These are phyloP conservation scores for Gastrophryne carolinensis DNA, from an alignment of 2,797 vertebrate species.

Conservation along the genomic window DNA sequence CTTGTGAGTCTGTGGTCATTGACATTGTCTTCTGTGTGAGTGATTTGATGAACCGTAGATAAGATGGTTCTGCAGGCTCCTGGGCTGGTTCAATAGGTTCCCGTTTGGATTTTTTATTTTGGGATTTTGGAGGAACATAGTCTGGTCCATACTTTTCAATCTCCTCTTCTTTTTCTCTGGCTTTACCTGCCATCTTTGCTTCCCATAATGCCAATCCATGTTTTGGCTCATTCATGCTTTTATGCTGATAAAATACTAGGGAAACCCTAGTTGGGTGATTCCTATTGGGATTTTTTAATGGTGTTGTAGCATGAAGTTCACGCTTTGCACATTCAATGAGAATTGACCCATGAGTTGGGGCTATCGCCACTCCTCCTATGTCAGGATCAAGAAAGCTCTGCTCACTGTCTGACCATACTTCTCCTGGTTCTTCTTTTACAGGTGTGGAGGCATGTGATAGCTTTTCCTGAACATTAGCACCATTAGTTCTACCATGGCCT, in stretches of 20 bases:
- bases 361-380: conserved; percentile 94
- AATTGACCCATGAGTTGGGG: conserved; percentile 93
- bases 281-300: conserved; percentile 89
- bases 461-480: conserved; percentile 63
- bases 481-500: conserved; percentile 67
- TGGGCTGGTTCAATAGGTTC: conserved; percentile 78
- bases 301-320: conserved; percentile 95
- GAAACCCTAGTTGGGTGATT: conserved; percentile 92
- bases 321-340: conserved; percentile 98
- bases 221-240: conserved; percentile 96
- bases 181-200: conserved; percentile 96
- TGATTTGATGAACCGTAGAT: conserved; percentile 87
- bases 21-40: conserved; percentile 86
- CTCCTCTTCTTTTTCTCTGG: conserved; percentile 93
- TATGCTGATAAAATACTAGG: conserved; percentile 98
- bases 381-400: conserved; percentile 96
- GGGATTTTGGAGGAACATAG: conserved; percentile 83
- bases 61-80: conserved; percentile 79
- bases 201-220: conserved; percentile 95
- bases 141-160: conserved; percentile 86
- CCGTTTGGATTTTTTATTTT: conserved; percentile 82
- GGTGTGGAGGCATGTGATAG: conserved; percentile 58
- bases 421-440: conserved; percentile 74
- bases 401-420: conserved; percentile 97
- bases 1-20: conserved; percentile 88